phyloP scores from a whole-genome alignment of 2,888 invertebrate genomes.

The Encarsia formosa region DNA sequence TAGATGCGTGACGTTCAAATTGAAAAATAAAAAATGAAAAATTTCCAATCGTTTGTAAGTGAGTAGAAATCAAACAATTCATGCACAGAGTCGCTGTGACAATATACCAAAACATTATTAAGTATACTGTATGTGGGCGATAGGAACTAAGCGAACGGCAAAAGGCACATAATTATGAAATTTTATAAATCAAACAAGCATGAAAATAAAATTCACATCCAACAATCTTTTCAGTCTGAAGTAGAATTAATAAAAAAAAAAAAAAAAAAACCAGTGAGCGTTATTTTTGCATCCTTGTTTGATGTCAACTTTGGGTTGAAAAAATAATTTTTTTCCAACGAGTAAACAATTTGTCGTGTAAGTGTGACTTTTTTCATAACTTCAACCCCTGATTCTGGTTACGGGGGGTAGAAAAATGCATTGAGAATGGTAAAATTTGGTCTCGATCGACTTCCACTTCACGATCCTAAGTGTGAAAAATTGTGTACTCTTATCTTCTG shows the following conservation, averaged over 20 bases:
- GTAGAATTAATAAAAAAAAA: not conserved
- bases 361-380: too few relatives aligned
- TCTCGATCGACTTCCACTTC: too few relatives aligned
- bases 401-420: too few relatives aligned
- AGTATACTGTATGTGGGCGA: constrained; percentile 32
- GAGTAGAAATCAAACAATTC: constrained; percentile 45
- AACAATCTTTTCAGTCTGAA: constrained; percentile 1
- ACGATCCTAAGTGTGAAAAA: too few relatives aligned
- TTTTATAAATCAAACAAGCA: constrained; percentile 10
- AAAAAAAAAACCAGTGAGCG: not conserved
- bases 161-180: constrained; percentile 23
- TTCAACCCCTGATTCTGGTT: too few relatives aligned
- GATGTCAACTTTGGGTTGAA: constrained; percentile 13
- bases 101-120: constrained; percentile 50
- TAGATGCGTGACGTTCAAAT: not conserved
- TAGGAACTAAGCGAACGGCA: constrained; percentile 33
- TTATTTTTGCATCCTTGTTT: constrained; percentile 2
- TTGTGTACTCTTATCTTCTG: constrained; percentile 38
- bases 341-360: constrained; percentile 35
- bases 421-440: too few relatives aligned
- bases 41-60: constrained; percentile 20
- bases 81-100: constrained; percentile 49
- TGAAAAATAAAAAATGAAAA: constrained; percentile 3
- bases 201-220: constrained; percentile 14
- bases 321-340: too few relatives aligned